Evolutionary conservation across 2,113 vertebrate genomes (phyloP).

Genomic region (Plecotus auritus): DNA sequence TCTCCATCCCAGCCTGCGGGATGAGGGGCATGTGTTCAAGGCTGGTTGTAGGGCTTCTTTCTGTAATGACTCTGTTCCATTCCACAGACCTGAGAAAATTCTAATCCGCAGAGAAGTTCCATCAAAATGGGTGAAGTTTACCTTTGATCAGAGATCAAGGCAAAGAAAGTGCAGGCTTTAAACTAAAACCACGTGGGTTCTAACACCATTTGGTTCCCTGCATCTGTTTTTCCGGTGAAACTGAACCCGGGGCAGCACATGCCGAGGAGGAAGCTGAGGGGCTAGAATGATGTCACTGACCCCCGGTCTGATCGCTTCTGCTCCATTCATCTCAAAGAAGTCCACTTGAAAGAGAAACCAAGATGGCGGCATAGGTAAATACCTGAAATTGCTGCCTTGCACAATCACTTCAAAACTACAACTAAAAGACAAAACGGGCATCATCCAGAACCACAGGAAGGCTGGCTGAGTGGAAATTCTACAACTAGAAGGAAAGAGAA

Average conservation of each 20-base stretch:
- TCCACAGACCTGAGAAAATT: background rate
- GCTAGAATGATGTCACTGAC: background rate
- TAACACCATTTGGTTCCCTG: background rate
- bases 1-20: background rate
- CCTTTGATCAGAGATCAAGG: background rate
- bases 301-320: background rate
- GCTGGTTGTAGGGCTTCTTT: background rate
- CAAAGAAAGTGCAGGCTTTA: background rate
- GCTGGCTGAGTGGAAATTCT: no score
- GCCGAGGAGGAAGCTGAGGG: fast-evolving
- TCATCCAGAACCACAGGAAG: no score
- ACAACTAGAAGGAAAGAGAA: no score
- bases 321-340: background rate
- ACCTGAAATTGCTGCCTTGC: no score
- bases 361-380: no score
- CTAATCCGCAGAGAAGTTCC: background rate
- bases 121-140: background rate
- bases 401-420: no score
- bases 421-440: no score
- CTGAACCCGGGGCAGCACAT: background rate
- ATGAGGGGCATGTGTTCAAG: background rate
- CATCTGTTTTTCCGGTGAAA: background rate
- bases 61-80: background rate
- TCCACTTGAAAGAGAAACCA: background rate
- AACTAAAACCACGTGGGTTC: background rate